Conservation (phyloP, 2,888 invertebrate species). For the Lasius platythorax region DNA sequence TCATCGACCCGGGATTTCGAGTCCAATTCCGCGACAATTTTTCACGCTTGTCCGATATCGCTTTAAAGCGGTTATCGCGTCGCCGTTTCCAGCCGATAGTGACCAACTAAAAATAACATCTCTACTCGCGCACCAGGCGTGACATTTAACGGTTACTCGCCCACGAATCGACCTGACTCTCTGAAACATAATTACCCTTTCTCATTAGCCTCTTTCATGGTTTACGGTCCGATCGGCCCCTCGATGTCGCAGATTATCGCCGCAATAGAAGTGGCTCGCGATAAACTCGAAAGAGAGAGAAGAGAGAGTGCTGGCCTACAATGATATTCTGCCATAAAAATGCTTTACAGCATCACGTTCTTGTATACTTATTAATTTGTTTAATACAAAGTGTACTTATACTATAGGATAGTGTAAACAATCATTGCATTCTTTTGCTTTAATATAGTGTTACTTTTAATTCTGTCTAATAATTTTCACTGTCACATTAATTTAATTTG, state of each 20-base stretch:
- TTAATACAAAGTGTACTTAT: not conserved
- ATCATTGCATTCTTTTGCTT: not conserved
- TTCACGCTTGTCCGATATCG: constrained; percentile 46
- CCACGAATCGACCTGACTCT: constrained; percentile 60
- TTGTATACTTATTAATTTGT: constrained; percentile 33
- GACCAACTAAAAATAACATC: constrained; percentile 67
- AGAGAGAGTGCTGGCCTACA: not conserved
- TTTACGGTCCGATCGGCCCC: constrained; percentile 66
- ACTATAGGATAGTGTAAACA: not conserved
- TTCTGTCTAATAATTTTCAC: not conserved
- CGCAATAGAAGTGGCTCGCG: constrained; percentile 54
- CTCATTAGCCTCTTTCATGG: constrained; percentile 72
- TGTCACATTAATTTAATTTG: not conserved
- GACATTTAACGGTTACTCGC: constrained; percentile 72
- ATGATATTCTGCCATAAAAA: constrained; percentile 18
- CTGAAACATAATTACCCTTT: constrained; percentile 70
- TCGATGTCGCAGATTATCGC: constrained; percentile 51
- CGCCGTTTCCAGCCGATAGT: constrained; percentile 36
- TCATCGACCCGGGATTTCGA: constrained; percentile 28
- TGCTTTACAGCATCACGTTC: constrained; percentile 18
- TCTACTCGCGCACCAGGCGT: constrained; percentile 50
- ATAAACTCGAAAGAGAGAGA: constrained; percentile 48
- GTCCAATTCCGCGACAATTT: constrained; percentile 44
- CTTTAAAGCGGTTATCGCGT: constrained; percentile 53
- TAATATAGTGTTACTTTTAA: not conserved